These are phyloP conservation scores for Mallotus villosus DNA, from an alignment of 2,797 vertebrate genomes.

Conservation along the genomic window DNA sequence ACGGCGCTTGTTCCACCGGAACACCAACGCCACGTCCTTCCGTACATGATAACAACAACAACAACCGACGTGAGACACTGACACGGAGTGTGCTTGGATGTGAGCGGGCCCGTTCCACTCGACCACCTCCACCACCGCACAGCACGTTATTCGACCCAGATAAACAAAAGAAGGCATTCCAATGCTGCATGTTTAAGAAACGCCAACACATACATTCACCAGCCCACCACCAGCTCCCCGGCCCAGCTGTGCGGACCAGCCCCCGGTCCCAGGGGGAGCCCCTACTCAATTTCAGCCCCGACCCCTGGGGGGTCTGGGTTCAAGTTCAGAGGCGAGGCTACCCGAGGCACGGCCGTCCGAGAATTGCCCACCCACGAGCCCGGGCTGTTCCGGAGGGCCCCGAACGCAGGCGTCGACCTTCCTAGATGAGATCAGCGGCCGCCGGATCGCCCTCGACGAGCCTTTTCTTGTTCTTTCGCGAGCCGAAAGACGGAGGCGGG, in stretches of 20 bases:
- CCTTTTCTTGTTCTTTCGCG: background rate
- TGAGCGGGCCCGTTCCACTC: background rate
- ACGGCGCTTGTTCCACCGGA: too few species aligned
- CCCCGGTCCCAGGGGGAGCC: constrained; percentile 80
- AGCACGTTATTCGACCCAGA: too few species aligned
- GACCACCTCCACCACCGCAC: background rate
- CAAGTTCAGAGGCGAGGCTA: constrained; percentile 95
- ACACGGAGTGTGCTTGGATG: background rate
- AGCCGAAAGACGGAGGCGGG: background rate
- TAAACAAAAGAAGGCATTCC: background rate
- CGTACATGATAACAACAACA: too few species aligned
- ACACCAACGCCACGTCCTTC: too few species aligned
- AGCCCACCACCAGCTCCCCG: constrained; percentile 46
- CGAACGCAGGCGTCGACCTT: too few species aligned
- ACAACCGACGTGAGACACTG: background rate
- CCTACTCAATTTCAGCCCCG: constrained; percentile 86
- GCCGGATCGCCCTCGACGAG: constrained; percentile 41
- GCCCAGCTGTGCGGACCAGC: constrained; percentile 67
- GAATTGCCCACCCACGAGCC: constrained; percentile 89
- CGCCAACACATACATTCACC: constrained; percentile 41
- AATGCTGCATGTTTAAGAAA: constrained; percentile 37
- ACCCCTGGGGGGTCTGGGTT: constrained; percentile 83
- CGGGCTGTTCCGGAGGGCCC: background rate
- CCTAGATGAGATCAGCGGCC: constrained; percentile 48
- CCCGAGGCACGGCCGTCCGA: constrained; percentile 81